These are phyloP conservation scores for Zaprionus camerounensis DNA, from an alignment of 1,140 invertebrate genomes.

Conservation along the genomic window DNA sequence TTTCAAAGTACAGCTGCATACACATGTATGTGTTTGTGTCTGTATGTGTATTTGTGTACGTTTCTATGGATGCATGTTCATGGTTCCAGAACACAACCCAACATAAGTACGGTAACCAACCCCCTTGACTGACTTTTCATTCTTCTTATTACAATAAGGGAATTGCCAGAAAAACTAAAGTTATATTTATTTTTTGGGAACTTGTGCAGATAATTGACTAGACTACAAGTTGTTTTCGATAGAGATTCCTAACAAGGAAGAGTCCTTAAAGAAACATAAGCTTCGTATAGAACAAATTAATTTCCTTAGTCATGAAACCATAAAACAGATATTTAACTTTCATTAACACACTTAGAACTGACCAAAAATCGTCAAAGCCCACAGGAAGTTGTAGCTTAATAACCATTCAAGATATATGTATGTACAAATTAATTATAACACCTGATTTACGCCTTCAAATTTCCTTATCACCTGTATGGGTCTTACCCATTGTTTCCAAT, in stretches of 20 bases:
- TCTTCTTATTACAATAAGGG: not conserved
- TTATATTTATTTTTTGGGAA: not conserved
- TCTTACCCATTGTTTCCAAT: not conserved
- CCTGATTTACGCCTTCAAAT: not conserved
- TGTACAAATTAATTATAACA: not conserved
- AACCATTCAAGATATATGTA: not conserved
- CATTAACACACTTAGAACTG: not conserved
- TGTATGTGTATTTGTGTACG: not conserved
- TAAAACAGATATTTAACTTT: too few relatives aligned
- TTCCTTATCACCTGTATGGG: not conserved
- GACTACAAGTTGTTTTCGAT: not conserved
- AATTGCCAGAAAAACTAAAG: not conserved
- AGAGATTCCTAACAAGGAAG: not conserved
- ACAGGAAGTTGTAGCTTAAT: not conserved
- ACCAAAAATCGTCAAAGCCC: not conserved
- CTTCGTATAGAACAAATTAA: too few relatives aligned
- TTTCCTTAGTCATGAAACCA: too few relatives aligned
- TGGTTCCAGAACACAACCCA: constrained; percentile 7
- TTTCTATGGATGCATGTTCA: constrained; percentile 8
- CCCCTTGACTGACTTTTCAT: not conserved
- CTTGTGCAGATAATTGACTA: not conserved
- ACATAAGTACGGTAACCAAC: not conserved
- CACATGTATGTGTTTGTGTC: not conserved
- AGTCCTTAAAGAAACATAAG: too few relatives aligned
- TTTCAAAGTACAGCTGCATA: constrained; percentile 31